These are phyloP conservation scores for Scytalopus superciliaris DNA, from an alignment of 2,113 vertebrate genomes.

Conservation along the genomic window DNA sequence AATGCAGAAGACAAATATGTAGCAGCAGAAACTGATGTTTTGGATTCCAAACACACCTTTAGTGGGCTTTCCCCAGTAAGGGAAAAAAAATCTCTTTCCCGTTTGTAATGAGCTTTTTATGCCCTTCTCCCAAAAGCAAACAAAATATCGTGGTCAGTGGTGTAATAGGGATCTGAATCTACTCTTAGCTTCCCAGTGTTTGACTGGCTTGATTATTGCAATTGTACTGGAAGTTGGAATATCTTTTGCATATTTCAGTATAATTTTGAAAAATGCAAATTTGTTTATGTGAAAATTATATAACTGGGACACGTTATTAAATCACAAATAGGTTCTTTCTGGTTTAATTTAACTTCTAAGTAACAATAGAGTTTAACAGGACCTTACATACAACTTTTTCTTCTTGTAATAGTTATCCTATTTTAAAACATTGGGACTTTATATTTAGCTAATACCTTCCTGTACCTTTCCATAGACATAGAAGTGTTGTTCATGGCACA, in stretches of 20 bases:
- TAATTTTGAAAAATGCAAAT: neutral
- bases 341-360: neutral
- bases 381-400: neutral
- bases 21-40: neutral
- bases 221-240: neutral
- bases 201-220: neutral
- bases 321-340: neutral
- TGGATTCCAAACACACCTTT: neutral
- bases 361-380: neutral
- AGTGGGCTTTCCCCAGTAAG: neutral
- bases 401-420: neutral
- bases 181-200: neutral
- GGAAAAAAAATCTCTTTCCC: neutral
- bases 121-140: neutral
- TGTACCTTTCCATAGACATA: neutral
- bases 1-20: neutral
- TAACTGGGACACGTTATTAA: neutral
- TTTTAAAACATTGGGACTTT: neutral
- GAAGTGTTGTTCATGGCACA: neutral
- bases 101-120: neutral
- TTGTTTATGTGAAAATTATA: neutral
- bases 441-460: neutral
- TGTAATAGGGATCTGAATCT: neutral
- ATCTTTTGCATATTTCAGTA: neutral
- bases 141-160: neutral